Base-by-base conservation (phyloP, 1,140 invertebrate genomes). In the Marisa cornuarietis region DNA sequence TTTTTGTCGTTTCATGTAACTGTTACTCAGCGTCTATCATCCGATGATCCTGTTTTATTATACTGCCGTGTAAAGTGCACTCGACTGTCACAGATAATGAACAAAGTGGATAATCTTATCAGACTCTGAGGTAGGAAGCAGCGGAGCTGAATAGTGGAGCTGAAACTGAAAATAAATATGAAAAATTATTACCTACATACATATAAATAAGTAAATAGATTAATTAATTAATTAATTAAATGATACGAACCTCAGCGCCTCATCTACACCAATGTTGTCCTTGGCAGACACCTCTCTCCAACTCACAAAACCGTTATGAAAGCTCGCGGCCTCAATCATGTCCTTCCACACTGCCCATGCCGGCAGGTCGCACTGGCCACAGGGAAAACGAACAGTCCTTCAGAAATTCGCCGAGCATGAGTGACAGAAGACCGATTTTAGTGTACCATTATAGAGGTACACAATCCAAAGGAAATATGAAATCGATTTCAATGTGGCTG, bases 261-360 rank as follows among this genome's bases (percentile, higher is more conserved):
- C 63, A n/a, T 77, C 76, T 51, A 77, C 63, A 20, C 76, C 76
- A 7, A 77, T 26, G 63, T 77, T 77, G 65, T 77, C 65, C n/a
- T 77, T 77, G 63, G 68, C 76, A 24, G 76, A 77, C 11, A 77
- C 49, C 16, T 31, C 65, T 54, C 76, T 20, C 76, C 76, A 77
- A 3, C 24, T 13, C n/a, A n/a, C 22, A 63, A 77, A 77, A 8
- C 49, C 22, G 76, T 69, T 42, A 18, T 14, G 42, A 14, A 22
- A 18, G 65, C 49, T 69, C 7, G 65, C 31, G 9, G 62, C 16
- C 11, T 68, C 63, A 20, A 77, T 52, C 20, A n/a, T 63, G 49
- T 77, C 65, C 9, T 42, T 62, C 49, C 42, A 52, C 49, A 77
- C 76, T 16, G 76, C 31, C 76, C 76, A 52, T 16, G n/a, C n/a